A percentile compares a stretch with the other conserved stretches of the same genome.
Conservation (phyloP, 2,113 vertebrate genomes). For the Notothenia rossii region DNA sequence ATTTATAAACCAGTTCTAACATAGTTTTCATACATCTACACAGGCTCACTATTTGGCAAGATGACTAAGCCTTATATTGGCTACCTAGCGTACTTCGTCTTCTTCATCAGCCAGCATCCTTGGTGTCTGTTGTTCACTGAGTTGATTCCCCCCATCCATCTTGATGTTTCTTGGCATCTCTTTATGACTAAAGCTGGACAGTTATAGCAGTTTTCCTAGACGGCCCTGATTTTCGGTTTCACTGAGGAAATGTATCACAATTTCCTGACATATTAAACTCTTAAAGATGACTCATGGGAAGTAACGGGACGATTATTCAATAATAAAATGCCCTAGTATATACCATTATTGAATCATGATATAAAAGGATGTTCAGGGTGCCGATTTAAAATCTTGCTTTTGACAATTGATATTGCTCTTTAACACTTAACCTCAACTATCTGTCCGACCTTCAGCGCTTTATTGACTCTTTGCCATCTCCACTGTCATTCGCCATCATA, state of each 20-base stretch:
- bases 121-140: too few relatives aligned
- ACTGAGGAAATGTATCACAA: neutral
- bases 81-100: too few relatives aligned
- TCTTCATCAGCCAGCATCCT: too few relatives aligned
- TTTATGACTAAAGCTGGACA: too few relatives aligned
- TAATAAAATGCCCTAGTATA: neutral
- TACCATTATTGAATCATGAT: neutral
- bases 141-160: too few relatives aligned
- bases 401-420: conserved; percentile 29
- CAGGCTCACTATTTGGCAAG: too few relatives aligned
- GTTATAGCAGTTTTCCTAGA: too few relatives aligned
- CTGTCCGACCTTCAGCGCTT: conserved; percentile 21
- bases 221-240: neutral
- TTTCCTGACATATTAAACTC: neutral
- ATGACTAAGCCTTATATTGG: too few relatives aligned
- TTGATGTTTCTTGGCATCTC: too few relatives aligned
- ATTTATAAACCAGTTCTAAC: too few relatives aligned
- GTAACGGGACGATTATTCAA: neutral
- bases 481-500: conserved; percentile 5
- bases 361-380: neutral
- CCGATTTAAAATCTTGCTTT: conserved; percentile 9
- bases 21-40: too few relatives aligned
- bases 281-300: neutral
- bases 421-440: conserved; percentile 16
- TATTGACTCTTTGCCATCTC: conserved; percentile 41